Conservation (phyloP, 2,888 invertebrate genomes). For the Limnephilus auricula region DNA sequence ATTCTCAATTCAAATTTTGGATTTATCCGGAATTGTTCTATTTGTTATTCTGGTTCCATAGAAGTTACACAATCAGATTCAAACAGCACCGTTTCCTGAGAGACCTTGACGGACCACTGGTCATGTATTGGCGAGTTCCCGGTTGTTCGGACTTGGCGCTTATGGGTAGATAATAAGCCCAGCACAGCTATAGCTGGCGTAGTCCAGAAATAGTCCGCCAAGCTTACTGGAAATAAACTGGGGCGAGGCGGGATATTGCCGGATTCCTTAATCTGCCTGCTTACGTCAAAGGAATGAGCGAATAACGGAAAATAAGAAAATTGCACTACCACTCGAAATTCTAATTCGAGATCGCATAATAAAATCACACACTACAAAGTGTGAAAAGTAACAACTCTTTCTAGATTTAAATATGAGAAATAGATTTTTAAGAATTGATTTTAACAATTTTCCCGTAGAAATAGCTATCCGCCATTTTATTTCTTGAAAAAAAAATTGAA, state of each 20-base stretch:
- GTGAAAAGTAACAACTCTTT: background rate
- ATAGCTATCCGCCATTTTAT: background rate
- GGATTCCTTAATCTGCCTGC: slow-evolving; percentile 56
- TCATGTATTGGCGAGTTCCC: background rate
- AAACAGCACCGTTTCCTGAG: slow-evolving; percentile 16
- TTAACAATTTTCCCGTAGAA: background rate
- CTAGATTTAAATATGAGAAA: background rate
- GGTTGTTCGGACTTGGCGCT: slow-evolving; percentile 5
- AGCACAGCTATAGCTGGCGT: slow-evolving; percentile 16
- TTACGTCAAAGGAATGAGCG: slow-evolving; percentile 55
- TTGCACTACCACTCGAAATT: background rate
- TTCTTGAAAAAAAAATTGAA: background rate
- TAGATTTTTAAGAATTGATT: background rate
- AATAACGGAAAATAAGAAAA: slow-evolving; percentile 16
- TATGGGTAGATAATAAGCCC: slow-evolving; percentile 53
- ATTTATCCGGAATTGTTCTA: background rate
- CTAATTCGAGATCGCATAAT: background rate
- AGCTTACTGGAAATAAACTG: slow-evolving; percentile 64
- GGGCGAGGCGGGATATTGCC: slow-evolving; percentile 55
- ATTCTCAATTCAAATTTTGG: background rate
- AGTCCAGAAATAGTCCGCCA: slow-evolving; percentile 58
- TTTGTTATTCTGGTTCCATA: background rate
- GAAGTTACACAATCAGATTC: slow-evolving; percentile 26
- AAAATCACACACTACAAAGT: background rate
- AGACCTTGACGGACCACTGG: background rate